These are phyloP conservation scores for Caenorhabditis latens DNA, from an alignment of 1,140 invertebrate species.

Conservation along the genomic window DNA sequence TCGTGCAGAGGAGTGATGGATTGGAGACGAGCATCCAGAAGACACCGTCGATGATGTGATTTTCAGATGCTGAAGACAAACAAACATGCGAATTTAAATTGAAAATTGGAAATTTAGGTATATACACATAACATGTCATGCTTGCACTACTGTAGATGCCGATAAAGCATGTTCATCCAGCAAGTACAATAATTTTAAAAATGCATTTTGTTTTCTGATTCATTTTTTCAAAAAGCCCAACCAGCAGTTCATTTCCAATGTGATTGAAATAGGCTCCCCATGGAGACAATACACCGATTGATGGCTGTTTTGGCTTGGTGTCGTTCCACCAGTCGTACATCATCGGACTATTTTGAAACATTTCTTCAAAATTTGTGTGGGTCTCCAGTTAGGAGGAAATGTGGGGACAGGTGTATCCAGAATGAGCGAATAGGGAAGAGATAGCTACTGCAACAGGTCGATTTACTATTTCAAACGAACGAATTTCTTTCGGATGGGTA, in stretches of 20 bases:
- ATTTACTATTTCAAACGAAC: neutral
- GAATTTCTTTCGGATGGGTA: neutral
- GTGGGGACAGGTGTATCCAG: slow-evolving; percentile 36
- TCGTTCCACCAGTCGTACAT: slow-evolving; percentile 64
- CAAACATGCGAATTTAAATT: slow-evolving; percentile 35
- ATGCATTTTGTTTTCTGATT: neutral
- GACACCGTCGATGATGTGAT: slow-evolving; percentile 57
- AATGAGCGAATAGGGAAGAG: slow-evolving; percentile 14
- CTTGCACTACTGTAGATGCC: neutral
- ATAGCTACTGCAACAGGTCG: slow-evolving; percentile 35
- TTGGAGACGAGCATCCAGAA: slow-evolving; percentile 37
- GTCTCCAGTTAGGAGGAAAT: slow-evolving; percentile 31
- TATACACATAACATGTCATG: neutral
- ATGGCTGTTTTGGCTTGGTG: slow-evolving; percentile 9
- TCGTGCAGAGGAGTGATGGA: slow-evolving; percentile 45
- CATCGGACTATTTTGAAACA: slow-evolving; percentile 44
- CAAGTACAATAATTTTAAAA: neutral
- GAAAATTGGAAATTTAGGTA: neutral
- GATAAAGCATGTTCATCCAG: too few species aligned
- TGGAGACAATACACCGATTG: slow-evolving; percentile 57
- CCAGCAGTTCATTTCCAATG: slow-evolving; percentile 63
- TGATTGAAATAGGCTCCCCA: slow-evolving; percentile 62
- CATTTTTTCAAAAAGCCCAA: slow-evolving; percentile 1
- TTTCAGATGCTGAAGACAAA: slow-evolving; percentile 61
- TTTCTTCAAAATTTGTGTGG: slow-evolving; percentile 32